Conservation (phyloP, 2,797 vertebrate genomes). For the Mus spretus region DNA sequence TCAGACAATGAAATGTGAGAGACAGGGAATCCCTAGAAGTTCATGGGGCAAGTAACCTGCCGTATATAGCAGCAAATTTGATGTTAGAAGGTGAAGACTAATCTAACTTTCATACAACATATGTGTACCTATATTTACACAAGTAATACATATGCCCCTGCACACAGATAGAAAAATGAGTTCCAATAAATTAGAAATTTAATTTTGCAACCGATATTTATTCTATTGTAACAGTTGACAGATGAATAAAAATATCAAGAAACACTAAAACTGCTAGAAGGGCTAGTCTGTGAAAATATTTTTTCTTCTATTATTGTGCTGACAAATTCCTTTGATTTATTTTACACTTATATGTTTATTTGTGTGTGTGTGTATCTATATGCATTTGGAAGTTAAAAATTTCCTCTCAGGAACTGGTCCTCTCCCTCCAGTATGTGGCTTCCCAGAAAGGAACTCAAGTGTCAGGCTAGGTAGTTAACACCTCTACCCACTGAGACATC, state of each 20-base stretch:
- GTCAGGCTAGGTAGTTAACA: neutral
- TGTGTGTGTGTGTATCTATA: neutral
- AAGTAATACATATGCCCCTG: neutral
- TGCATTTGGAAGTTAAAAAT: neutral
- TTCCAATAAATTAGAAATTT: slow-evolving; percentile 1
- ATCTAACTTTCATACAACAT: neutral
- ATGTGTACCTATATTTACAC: neutral
- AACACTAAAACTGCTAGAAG: neutral
- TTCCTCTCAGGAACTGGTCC: too few relatives aligned
- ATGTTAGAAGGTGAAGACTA: neutral
- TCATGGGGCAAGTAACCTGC: neutral
- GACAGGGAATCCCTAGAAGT: neutral
- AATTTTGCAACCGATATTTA: slow-evolving; percentile 7
- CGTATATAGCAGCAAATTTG: neutral
- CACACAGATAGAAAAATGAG: neutral
- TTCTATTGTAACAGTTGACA: neutral
- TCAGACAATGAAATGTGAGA: neutral
- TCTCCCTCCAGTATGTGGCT: neutral
- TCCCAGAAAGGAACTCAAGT: neutral
- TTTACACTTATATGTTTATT: neutral
- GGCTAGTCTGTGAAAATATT: neutral
- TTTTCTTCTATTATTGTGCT: neutral
- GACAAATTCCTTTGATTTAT: neutral
- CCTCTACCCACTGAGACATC: neutral
- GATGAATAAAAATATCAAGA: neutral